Evolutionary conservation across 2,888 invertebrate genomes (phyloP), one percentile per base, ranked within the genome.

Genomic region (Leistus spinibarbis): DNA sequence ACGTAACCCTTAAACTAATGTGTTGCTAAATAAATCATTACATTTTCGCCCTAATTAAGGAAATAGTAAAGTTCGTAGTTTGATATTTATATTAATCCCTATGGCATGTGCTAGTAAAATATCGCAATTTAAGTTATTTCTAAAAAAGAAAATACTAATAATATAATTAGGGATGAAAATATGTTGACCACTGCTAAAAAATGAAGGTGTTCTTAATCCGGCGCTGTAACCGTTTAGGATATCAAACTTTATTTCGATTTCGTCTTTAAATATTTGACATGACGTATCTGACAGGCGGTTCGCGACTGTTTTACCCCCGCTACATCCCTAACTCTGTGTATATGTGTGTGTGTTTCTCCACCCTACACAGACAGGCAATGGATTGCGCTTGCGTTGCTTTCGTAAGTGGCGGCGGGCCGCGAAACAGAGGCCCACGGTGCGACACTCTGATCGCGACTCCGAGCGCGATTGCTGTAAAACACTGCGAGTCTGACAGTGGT

Each of bases 211-310:
- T 60, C 5, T 20, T 3, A 67, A 67, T 67, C 67, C 62, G 60
- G 53, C 67, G 62, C 73, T 73, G 73, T 60, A 16, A 22, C 54
- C 73, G 73, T 73, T 75, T 75, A 75, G 68, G 64, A 69, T 75
- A 75, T 75, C 75, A 75, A 75, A 75, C 75, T 75, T 69, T 75
- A 75, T 75, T 75, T 75, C 75, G 75, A 75, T 75, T 75, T 75
- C 75, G 75, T 75, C 75, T 75, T 75, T 75, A 75, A 75, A 75
- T 75, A 75, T 75, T 75, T 75, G 75, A 75, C 75, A 66, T 81
- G 82, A 81, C 81, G 80, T 81, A 81, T 82, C 80, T 80, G 82
- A 82, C 83, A 82, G 82, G 81, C 80, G 81, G 81, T 80, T 63
- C 75, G 80, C 80, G 81, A 82, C 82, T 80, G 80, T 80, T 81